Conservation (phyloP, 2,797 vertebrate genomes). For the Melanotaenia nigrans region DNA sequence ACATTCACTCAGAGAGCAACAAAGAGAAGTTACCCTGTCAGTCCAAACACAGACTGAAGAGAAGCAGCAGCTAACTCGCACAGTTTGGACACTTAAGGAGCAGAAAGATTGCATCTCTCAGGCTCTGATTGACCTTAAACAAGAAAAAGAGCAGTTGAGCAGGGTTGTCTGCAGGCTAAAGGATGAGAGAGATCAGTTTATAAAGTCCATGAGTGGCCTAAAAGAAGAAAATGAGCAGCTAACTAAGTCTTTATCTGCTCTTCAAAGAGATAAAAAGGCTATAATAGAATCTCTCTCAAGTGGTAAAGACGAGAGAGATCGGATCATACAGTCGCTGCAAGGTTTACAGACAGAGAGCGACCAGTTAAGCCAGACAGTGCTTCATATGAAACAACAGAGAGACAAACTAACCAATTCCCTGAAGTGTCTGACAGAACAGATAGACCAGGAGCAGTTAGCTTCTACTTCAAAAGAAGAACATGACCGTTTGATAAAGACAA, state of each 20-base stretch:
- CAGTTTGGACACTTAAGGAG: conserved; percentile 77
- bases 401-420: conserved; percentile 43
- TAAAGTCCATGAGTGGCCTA: conserved; percentile 40
- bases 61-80: conserved; percentile 79
- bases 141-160: conserved; percentile 67
- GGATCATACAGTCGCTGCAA: conserved; percentile 43
- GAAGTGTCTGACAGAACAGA: conserved; percentile 42
- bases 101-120: conserved; percentile 65
- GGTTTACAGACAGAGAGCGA: conserved; percentile 60
- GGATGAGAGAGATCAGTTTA: conserved; percentile 60
- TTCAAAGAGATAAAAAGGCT: conserved; percentile 57
- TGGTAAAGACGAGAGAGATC: conserved; percentile 55
- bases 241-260: conserved; percentile 37
- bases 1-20: conserved; percentile 71
- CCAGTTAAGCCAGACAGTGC: conserved; percentile 50
- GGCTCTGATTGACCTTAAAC: conserved; percentile 58
- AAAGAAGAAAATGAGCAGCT: conserved; percentile 66
- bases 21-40: conserved; percentile 54
- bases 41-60: conserved; percentile 76
- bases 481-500: conserved; percentile 34
- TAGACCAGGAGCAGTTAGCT: conserved; percentile 39
- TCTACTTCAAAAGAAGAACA: conserved; percentile 37
- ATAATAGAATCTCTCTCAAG: conserved; percentile 51
- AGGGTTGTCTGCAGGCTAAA: conserved; percentile 56
- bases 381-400: conserved; percentile 59